Evolutionary conservation across 2,113 vertebrate genomes (phyloP).

Genomic region (Ahaetulla prasina): DNA sequence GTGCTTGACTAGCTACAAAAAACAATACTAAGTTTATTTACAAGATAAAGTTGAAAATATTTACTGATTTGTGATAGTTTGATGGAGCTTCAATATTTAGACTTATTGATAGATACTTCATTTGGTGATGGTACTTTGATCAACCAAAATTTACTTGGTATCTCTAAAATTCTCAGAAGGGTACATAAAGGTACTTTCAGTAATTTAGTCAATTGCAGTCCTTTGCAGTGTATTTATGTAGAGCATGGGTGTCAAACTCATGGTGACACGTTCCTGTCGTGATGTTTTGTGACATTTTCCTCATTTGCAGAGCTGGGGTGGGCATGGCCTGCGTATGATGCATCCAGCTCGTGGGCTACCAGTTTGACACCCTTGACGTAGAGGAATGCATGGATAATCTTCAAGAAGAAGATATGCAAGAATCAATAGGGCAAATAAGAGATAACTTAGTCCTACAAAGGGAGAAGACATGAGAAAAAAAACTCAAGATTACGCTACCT

Average conservation of each 20-base stretch:
- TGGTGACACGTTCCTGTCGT: too few relatives aligned
- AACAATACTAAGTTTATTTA: neutral
- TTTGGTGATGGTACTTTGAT: neutral
- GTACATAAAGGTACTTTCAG: constrained; percentile 8
- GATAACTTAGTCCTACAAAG: neutral
- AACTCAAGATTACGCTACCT: neutral
- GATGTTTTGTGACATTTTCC: too few relatives aligned
- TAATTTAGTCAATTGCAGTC: constrained; percentile 1
- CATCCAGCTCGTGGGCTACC: too few relatives aligned
- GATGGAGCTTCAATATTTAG: neutral
- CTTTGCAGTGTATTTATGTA: neutral
- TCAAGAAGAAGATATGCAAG: neutral
- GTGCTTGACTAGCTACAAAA: neutral
- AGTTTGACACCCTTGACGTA: neutral
- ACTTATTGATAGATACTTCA: neutral
- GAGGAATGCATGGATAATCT: neutral
- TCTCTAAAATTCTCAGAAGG: fast-evolving
- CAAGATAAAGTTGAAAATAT: neutral
- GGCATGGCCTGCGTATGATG: too few relatives aligned
- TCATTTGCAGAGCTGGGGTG: too few relatives aligned
- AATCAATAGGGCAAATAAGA: neutral
- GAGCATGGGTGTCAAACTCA: too few relatives aligned
- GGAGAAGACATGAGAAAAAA: neutral
- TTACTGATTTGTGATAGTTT: neutral
- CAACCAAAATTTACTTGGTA: neutral